Conservation (phyloP, 1,140 invertebrate species). For the Kradibia gibbosae region DNA sequence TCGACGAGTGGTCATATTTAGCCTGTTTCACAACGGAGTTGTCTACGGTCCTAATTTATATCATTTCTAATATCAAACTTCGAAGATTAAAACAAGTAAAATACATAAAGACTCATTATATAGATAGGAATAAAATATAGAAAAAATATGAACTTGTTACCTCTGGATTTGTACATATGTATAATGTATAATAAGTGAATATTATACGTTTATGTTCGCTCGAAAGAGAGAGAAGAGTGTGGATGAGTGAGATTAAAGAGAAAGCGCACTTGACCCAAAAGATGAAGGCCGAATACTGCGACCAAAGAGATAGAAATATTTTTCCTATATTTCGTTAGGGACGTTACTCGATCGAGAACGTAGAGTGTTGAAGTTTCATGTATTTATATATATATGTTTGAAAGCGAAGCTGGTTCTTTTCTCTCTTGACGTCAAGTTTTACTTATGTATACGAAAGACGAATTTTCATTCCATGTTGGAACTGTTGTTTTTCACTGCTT, state of each 20-base stretch:
- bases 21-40: conserved; percentile 20
- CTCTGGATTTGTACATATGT: conserved; percentile 48
- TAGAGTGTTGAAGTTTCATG: conserved; percentile 5
- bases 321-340: conserved; percentile 30
- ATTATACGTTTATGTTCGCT: background rate
- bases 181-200: conserved; percentile 46
- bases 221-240: conserved; percentile 26
- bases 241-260: conserved; percentile 11
- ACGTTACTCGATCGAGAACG: conserved; percentile 27
- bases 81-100: conserved; percentile 38
- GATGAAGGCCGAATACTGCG: conserved; percentile 18
- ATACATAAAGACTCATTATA: conserved; percentile 47
- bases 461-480: conserved; percentile 22
- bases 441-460: conserved; percentile 16
- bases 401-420: conserved; percentile 44
- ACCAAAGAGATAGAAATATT: conserved; percentile 42
- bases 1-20: conserved; percentile 34
- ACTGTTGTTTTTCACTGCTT: conserved; percentile 13
- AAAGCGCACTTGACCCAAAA: conserved; percentile 37
- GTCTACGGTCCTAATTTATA: conserved; percentile 3
- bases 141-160: conserved; percentile 46
- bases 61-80: conserved; percentile 27
- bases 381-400: conserved; percentile 38
- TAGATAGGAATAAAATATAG: conserved; percentile 56
- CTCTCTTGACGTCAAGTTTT: conserved; percentile 36